Evolutionary conservation across 2,888 invertebrate species (phyloP).

Genomic region (Ellobium chinense): DNA sequence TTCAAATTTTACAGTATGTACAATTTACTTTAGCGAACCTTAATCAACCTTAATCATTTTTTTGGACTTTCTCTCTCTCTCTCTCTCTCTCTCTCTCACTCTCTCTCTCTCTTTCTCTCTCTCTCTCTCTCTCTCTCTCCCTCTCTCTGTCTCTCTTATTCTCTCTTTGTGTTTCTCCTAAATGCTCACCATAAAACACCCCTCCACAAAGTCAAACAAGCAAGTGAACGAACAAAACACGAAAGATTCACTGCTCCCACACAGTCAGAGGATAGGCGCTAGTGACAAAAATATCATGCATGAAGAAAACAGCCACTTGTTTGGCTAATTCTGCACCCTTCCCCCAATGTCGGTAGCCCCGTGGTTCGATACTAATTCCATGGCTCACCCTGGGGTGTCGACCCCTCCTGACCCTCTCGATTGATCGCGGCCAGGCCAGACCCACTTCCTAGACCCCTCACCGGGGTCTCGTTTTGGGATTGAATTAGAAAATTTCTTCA

Average conservation of each 20-base stretch:
- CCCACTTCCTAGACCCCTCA: background rate
- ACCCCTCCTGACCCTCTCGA: conserved; percentile 10
- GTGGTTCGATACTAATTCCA: conserved; percentile 25
- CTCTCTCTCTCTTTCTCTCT: background rate
- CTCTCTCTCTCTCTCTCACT: background rate
- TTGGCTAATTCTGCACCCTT: background rate
- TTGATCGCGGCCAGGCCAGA: conserved; percentile 22
- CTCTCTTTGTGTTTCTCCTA: background rate
- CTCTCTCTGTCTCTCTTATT: background rate
- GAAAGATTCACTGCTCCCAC: too few species aligned
- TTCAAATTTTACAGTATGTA: too few species aligned
- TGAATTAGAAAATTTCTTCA: conserved; percentile 1
- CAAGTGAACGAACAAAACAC: too few species aligned
- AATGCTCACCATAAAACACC: too few species aligned
- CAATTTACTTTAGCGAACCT: too few species aligned
- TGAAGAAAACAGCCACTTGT: background rate
- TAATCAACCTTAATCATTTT: too few species aligned
- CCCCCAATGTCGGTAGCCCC: background rate
- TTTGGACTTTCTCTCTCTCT: background rate
- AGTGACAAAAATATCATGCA: too few species aligned
- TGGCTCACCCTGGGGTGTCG: conserved; percentile 16
- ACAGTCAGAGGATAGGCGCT: too few species aligned
- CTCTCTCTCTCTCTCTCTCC: background rate
- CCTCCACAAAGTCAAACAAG: too few species aligned
- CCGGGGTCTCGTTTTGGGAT: conserved; percentile 7